These are phyloP conservation scores for Spea bombifrons DNA, from an alignment of 2,113 vertebrate species.

Conservation along the genomic window DNA sequence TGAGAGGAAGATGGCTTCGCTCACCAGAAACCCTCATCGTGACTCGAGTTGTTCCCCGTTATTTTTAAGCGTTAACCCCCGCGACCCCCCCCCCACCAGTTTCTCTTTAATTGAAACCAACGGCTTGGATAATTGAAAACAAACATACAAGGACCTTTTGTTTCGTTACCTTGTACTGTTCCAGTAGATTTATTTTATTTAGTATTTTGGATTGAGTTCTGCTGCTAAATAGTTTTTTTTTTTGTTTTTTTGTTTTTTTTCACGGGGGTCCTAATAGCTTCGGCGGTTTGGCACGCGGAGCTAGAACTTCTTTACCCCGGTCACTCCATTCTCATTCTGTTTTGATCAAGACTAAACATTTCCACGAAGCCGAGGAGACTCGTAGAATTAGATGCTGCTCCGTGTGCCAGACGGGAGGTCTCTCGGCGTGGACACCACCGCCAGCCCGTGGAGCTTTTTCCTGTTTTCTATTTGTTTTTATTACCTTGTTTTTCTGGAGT, in stretches of 20 bases:
- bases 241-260: no score
- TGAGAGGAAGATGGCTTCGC: conserved; percentile 64
- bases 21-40: conserved; percentile 53
- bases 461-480: conserved; percentile 40
- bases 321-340: conserved; percentile 29
- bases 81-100: neutral
- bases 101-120: conserved; percentile 43
- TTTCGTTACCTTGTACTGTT: conserved; percentile 39
- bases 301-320: conserved; percentile 21
- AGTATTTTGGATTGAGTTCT: conserved; percentile 36
- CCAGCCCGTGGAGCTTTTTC: neutral
- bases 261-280: conserved; percentile 42
- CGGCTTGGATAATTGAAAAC: conserved; percentile 30
- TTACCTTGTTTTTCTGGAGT: conserved; percentile 5
- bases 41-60: conserved; percentile 27
- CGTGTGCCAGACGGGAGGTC: conserved; percentile 12
- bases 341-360: conserved; percentile 40
- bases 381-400: conserved; percentile 5
- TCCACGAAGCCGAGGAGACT: conserved; percentile 10
- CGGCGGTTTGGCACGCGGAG: conserved; percentile 33
- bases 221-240: conserved; percentile 30
- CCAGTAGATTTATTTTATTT: conserved; percentile 44
- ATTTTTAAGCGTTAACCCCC: neutral
- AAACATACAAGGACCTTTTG: conserved; percentile 16
- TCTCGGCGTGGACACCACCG: neutral